These are phyloP conservation scores for Rhea pennata DNA, from an alignment of 2,113 vertebrate species.

Conservation along the genomic window DNA sequence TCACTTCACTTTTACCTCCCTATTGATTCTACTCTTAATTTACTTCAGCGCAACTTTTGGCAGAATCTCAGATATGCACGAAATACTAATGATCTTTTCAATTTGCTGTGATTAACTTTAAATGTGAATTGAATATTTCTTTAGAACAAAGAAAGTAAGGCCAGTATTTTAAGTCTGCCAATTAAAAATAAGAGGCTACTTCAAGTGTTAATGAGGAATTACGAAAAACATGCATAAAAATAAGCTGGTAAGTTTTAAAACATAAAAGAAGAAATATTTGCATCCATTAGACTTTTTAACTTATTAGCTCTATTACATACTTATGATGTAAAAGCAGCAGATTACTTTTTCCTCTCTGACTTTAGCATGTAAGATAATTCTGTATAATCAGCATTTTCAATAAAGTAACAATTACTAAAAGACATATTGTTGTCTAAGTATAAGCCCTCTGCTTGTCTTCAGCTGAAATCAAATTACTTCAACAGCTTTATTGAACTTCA, in stretches of 20 bases:
- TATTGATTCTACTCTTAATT: background rate
- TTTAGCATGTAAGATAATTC: background rate
- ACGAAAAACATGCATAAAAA: background rate
- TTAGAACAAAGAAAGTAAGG: background rate
- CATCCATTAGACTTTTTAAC: background rate
- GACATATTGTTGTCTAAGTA: background rate
- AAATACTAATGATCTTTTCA: fast-evolving
- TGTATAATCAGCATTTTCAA: background rate
- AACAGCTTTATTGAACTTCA: slow-evolving; percentile 39
- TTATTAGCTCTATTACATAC: background rate
- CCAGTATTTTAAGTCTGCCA: background rate
- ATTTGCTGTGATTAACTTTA: no score
- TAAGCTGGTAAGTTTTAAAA: background rate
- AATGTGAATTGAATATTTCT: background rate
- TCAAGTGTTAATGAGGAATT: background rate
- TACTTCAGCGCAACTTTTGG: background rate
- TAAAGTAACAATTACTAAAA: background rate
- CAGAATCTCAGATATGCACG: background rate
- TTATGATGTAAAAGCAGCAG: background rate
- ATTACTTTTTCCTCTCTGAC: background rate
- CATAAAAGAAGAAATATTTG: background rate
- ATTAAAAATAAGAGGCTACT: background rate
- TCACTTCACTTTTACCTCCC: background rate
- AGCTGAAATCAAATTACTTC: background rate
- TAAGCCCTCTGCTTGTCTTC: background rate